Evolutionary conservation across 2,113 vertebrate genomes (phyloP), one percentile per base, ranked within the genome.

Genomic region (Dromiciops gliroides): DNA sequence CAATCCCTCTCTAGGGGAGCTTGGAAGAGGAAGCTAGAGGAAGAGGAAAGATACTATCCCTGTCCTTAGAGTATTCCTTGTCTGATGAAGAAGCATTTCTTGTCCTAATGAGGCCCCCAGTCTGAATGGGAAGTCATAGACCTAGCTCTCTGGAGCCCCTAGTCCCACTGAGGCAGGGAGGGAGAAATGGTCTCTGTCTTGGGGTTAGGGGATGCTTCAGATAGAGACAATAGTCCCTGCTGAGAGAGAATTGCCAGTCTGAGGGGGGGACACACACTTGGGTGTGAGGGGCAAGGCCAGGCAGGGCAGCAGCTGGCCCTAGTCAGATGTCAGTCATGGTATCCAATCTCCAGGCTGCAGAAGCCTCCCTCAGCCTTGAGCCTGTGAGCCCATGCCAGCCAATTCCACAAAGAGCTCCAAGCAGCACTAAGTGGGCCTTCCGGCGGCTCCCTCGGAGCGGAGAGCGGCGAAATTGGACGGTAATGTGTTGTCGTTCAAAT

Each of bases 401-500:
- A 14, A 56, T 8, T 50, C 95, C 22, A 26, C 91, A 12, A 90
- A 93, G 96, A 93, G 95, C 94, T 49, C 22, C 0, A 53, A 75
- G 48, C 92, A n/a, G 47, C 89, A 83, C 90, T 0, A 0, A n/a
- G 90, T 3, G 1, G 89, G 89, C 95, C 52, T 37, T 75, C 96
- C 95, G n/a, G n/a, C 94, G 47, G 28, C 95, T 56, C 94, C 91
- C 93, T 91, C 0, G 0, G 93, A 94, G 95, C 48, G 0, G 83
- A 51, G 89, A 95, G 94, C 11, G 22, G 91, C 3, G 0, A 95
- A 96, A 97, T 97, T 93, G 95, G 94, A 93, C 94, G 52, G 97
- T 94, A 96, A 93, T 95, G 95, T 96, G 96, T 91, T 93, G 95
- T 95, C 96, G 19, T 91, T 96, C 96, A 94, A 93, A 93, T 50